Conservation (phyloP, 2,797 vertebrate species). For the Urophycis tenuis region DNA sequence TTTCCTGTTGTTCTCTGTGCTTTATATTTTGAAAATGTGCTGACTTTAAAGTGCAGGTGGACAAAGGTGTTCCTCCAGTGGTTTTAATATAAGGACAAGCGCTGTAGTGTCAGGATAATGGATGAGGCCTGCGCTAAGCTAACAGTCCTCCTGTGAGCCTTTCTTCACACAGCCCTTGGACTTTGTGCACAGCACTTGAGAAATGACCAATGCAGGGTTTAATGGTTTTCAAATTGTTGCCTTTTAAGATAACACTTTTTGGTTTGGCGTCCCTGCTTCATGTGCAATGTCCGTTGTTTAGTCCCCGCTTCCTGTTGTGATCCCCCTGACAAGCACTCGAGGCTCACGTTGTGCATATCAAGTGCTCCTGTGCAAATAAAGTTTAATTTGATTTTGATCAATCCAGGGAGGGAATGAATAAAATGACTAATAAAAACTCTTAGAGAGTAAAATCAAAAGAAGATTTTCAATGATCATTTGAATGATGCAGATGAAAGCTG, state of each 20-base stretch:
- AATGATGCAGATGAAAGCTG: not conserved
- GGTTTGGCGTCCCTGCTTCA: not conserved
- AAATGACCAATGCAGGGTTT: not conserved
- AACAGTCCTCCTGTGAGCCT: not conserved
- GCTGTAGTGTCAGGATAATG: not conserved
- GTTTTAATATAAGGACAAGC: constrained; percentile 2
- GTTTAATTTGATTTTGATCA: not conserved
- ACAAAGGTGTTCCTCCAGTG: not conserved
- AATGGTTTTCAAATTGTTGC: constrained; percentile 1
- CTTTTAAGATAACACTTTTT: constrained; percentile 6
- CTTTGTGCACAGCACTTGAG: not conserved
- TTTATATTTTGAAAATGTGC: not conserved
- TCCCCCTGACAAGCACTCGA: not conserved
- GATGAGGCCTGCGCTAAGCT: not conserved
- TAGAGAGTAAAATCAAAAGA: not conserved
- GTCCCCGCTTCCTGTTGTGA: not conserved
- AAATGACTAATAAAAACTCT: not conserved
- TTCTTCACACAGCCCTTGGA: not conserved
- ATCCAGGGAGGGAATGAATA: not conserved
- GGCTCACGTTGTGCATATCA: not conserved
- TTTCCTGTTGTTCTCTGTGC: not conserved
- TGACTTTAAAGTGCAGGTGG: not conserved
- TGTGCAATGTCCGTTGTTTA: not conserved
- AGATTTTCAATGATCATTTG: not conserved
- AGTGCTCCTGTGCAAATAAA: not conserved